Conservation (phyloP, 2,888 invertebrate genomes). For the Cheilosia vulpina region DNA sequence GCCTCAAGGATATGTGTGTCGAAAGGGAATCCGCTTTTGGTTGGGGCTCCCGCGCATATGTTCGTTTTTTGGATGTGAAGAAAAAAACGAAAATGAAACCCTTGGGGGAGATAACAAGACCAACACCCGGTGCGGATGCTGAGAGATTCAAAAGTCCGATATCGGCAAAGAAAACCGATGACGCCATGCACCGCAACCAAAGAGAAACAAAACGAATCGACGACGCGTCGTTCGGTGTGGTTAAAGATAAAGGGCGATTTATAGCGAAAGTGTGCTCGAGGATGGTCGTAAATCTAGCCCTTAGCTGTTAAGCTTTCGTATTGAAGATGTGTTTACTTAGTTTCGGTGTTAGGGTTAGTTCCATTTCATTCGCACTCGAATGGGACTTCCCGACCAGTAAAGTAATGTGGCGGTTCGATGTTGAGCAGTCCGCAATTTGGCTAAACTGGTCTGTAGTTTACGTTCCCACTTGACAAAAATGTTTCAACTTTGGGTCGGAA, state of each 20-base stretch:
- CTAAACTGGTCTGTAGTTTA: too few species aligned
- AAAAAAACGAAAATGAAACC: conserved; percentile 35
- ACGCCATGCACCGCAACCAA: conserved; percentile 68
- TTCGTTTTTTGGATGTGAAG: conserved; percentile 4
- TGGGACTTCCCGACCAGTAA: too few species aligned
- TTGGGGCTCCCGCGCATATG: conserved; percentile 62
- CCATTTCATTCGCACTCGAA: not conserved
- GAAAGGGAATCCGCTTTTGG: conserved; percentile 55
- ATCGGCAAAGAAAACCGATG: conserved; percentile 67
- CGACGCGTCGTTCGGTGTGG: conserved; percentile 23
- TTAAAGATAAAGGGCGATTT: conserved; percentile 70
- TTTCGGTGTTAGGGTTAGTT: conserved; percentile 10
- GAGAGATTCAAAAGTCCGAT: conserved; percentile 64
- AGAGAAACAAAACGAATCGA: conserved; percentile 59
- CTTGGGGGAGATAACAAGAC: conserved; percentile 72
- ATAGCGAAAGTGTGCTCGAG: conserved; percentile 71
- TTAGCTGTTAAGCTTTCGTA: conserved; percentile 47
- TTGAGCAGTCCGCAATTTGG: too few species aligned
- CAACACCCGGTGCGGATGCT: conserved; percentile 73
- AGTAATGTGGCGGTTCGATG: too few species aligned
- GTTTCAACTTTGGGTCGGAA: too few species aligned
- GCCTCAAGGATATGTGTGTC: conserved; percentile 46
- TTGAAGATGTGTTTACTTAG: conserved; percentile 45
- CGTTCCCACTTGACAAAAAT: too few species aligned
- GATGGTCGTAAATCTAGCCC: conserved; percentile 64